Conservation (phyloP, 1,140 invertebrate genomes). For the Scylla paramamosain region DNA sequence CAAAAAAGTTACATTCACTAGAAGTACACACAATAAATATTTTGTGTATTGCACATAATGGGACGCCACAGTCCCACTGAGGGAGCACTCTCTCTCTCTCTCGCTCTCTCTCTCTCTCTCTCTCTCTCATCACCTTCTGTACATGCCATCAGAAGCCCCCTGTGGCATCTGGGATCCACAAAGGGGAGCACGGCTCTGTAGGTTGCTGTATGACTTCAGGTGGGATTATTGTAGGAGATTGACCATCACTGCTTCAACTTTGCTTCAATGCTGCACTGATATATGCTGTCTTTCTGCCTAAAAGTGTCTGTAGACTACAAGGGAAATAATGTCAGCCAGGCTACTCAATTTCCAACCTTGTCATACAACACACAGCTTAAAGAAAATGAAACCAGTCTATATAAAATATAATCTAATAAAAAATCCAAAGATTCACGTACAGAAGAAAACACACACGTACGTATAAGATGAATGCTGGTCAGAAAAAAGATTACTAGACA, state of each 20-base stretch:
- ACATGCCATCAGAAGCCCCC: background rate
- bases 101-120: too few relatives aligned
- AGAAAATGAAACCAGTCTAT: constrained; percentile 63
- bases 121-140: background rate
- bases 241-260: background rate
- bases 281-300: background rate
- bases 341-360: constrained; percentile 44
- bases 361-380: constrained; percentile 61
- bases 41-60: constrained; percentile 67
- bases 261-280: background rate
- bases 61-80: constrained; percentile 32
- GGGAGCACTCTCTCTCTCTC: background rate
- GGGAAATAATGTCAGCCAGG: constrained; percentile 38
- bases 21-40: constrained; percentile 64
- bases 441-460: constrained; percentile 26
- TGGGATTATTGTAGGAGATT: background rate
- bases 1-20: constrained; percentile 65
- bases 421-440: constrained; percentile 65
- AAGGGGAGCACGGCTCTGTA: background rate
- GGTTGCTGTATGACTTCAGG: background rate
- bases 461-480: too few relatives aligned
- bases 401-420: constrained; percentile 59
- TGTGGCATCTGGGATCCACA: background rate
- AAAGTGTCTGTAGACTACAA: constrained; percentile 43
- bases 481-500: constrained; percentile 30